Base-by-base conservation (phyloP, 2,888 invertebrate species). In the Ctena decussata region DNA sequence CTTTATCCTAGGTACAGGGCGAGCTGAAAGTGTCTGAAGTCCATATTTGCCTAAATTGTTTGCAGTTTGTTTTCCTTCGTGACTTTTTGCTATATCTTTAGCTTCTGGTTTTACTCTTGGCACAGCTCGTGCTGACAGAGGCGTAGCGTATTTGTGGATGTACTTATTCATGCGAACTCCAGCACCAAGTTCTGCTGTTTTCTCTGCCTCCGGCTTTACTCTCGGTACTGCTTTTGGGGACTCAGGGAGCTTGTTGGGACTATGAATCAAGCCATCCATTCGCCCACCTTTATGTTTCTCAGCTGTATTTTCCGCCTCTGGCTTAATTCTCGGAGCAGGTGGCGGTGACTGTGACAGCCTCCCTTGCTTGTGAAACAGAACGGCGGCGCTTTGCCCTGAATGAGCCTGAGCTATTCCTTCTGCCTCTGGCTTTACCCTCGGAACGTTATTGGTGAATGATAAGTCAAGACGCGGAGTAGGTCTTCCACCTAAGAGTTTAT, bases 401-500 rank as follows among this genome's bases (percentile, higher is more conserved):
- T 91, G 90, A 27, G 84, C 85, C 5, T 90, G 84, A 8, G 94
- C 93, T 53, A 90, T 92, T 21, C 84, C 88, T 35, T 85, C 73
- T 0, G 92, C 94, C 85, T 94, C 94, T 12, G 92, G 91, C 81
- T 92, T 93, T n/a, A 94, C 91, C 53, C 94, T 84, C 1, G 91
- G 89, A 1, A 73, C 91, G 30, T 76, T 49, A 15, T 82, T 53
- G 6, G 39, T 12, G 12, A 41, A 41, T 21, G 83, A 82, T 41
- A 70, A 41, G 37, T 91, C 91, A 15, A 92, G 80, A 12, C 89
- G 84, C 8, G 93, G 92, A 6, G 91, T 91, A 0, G 91, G 90
- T 39, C 87, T 79, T 32, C 92, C 93, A 27, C 89, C 86, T 5
- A 94, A 60, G 11, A 93, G 79, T 37, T 82, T 89, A 21, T 90